These are phyloP conservation scores for Synergus laeviventris DNA, from an alignment of 2,888 invertebrate species.

Conservation along the genomic window DNA sequence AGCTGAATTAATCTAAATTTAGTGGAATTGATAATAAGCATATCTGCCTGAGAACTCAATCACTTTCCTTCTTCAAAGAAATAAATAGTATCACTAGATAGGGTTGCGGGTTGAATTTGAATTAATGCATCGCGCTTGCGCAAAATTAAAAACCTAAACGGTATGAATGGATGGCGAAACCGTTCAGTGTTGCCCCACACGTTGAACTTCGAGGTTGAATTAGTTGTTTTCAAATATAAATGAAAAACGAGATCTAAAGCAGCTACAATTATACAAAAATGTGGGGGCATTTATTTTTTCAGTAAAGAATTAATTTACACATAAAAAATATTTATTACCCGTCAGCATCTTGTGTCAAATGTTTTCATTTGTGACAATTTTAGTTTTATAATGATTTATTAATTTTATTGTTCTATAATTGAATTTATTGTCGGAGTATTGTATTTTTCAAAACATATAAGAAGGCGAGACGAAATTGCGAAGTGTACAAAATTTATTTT, in stretches of 20 bases:
- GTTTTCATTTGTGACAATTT: background rate
- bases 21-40: constrained; percentile 67
- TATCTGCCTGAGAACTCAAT: constrained; percentile 62
- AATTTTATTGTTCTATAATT: background rate
- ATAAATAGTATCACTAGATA: background rate
- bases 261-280: background rate
- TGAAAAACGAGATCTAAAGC: background rate
- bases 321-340: background rate
- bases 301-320: background rate
- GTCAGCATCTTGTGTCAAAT: background rate
- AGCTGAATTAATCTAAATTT: no score
- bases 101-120: no score
- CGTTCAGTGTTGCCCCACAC: constrained; percentile 26
- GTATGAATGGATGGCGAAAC: constrained; percentile 32
- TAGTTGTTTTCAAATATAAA: background rate
- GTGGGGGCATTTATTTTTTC: background rate
- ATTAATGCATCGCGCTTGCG: constrained; percentile 4
- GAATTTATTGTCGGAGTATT: background rate
- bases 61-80: background rate
- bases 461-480: background rate
- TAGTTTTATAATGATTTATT: background rate
- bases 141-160: constrained; percentile 16
- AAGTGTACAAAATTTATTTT: background rate
- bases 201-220: background rate
- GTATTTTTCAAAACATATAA: no score